phyloP scores from a whole-genome alignment of 2,888 invertebrate genomes.

The Pseudococcus viburni region DNA sequence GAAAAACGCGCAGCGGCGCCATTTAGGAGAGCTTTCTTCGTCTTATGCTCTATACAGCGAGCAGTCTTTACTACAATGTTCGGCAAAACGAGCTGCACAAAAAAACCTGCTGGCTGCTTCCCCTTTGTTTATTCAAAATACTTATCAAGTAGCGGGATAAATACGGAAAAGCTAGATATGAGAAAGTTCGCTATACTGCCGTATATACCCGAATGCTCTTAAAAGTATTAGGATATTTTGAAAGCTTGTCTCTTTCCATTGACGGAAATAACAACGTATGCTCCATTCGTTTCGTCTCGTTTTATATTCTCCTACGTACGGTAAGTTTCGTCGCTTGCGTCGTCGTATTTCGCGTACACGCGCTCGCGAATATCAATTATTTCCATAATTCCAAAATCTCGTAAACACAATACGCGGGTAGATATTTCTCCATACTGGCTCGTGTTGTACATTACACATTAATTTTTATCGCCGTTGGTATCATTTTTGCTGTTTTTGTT shows the following conservation, averaged over 20 bases:
- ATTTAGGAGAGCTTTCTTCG: constrained; percentile 24
- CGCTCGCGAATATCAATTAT: constrained; percentile 27
- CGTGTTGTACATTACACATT: neutral
- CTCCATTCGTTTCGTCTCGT: constrained; percentile 13
- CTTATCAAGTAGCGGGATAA: constrained; percentile 30
- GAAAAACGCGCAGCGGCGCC: constrained; percentile 9
- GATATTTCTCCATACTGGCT: neutral
- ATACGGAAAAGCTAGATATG: constrained; percentile 8
- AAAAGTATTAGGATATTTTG: constrained; percentile 43
- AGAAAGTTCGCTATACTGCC: neutral
- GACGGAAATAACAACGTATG: constrained; percentile 30
- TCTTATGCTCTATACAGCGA: neutral
- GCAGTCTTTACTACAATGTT: neutral
- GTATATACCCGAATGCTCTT: constrained; percentile 21
- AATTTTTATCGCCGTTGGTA: constrained; percentile 1
- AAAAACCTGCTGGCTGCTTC: neutral
- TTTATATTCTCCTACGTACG: neutral
- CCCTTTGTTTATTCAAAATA: constrained; percentile 31
- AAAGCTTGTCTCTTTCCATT: constrained; percentile 39
- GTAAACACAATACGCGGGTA: neutral
- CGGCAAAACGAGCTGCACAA: neutral
- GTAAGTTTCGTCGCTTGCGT: neutral
- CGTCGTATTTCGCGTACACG: neutral
- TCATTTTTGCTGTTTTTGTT: neutral
- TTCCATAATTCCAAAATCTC: constrained; percentile 25